phyloP scores from a whole-genome alignment of 2,888 invertebrate genomes.

The Metalampra italica region DNA sequence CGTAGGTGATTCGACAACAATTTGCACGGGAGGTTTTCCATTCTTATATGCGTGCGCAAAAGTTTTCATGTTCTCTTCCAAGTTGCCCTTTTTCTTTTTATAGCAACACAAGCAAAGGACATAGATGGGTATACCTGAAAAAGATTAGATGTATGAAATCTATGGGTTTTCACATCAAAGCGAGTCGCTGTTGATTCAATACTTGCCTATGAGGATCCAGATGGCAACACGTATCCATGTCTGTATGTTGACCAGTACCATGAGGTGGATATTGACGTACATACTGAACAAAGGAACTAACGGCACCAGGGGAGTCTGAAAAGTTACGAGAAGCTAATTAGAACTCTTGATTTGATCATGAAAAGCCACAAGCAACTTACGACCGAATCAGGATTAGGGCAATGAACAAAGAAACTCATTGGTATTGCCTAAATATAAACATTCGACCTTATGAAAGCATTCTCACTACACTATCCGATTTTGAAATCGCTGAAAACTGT shows the following conservation, averaged over 20 bases:
- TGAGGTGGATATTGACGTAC: constrained; percentile 89
- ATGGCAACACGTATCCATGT: constrained; percentile 92
- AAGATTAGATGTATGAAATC: too few species aligned
- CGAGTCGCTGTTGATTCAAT: neutral
- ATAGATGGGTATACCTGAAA: constrained; percentile 64
- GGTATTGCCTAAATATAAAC: too few species aligned
- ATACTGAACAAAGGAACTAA: constrained; percentile 89
- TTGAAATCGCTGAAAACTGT: too few species aligned
- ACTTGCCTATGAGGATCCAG: constrained; percentile 88
- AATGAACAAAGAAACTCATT: too few species aligned
- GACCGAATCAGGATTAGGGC: too few species aligned
- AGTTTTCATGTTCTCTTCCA: constrained; percentile 32
- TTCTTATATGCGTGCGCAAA: constrained; percentile 38
- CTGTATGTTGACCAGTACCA: constrained; percentile 85
- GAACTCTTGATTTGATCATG: too few species aligned
- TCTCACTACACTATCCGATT: too few species aligned
- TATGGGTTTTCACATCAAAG: too few species aligned
- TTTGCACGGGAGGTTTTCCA: constrained; percentile 59
- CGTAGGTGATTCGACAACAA: constrained; percentile 61
- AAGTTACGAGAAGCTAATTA: constrained; percentile 10
- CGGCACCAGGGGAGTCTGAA: constrained; percentile 90
- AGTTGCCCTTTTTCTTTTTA: constrained; percentile 32
- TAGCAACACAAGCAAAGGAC: constrained; percentile 51
- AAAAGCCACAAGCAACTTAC: too few species aligned
- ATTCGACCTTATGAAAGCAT: too few species aligned